phyloP scores from a whole-genome alignment of 2,113 vertebrate genomes.

The Oenanthe melanoleuca region DNA sequence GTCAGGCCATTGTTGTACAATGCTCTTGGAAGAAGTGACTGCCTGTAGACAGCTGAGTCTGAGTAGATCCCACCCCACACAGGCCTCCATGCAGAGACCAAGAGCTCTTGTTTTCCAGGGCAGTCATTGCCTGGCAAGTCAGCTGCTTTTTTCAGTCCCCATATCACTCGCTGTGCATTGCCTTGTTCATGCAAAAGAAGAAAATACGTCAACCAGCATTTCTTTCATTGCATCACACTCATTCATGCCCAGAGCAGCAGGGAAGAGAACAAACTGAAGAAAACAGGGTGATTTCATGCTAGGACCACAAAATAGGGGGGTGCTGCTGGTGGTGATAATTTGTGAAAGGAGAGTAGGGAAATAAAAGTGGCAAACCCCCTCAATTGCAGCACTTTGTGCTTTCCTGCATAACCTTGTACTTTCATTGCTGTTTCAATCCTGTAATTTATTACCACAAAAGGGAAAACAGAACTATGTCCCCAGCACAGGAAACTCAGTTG shows the following conservation, averaged over 20 bases:
- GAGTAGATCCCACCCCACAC: rapidly evolving
- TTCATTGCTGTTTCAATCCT: not conserved
- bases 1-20: not conserved
- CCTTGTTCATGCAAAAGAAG: not conserved
- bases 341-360: not conserved
- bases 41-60: not conserved
- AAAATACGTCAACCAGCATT: not conserved
- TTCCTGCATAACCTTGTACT: not conserved
- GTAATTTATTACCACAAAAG: not conserved
- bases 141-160: not conserved
- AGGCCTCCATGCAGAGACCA: not conserved
- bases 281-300: not conserved
- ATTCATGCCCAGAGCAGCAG: not conserved
- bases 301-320: not conserved
- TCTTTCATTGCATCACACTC: not conserved
- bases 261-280: not conserved
- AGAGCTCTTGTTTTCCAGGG: rapidly evolving
- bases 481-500: not conserved
- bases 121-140: not conserved
- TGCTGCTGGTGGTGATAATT: not conserved
- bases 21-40: rapidly evolving
- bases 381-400: not conserved
- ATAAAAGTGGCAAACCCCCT: not conserved
- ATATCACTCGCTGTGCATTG: rapidly evolving
- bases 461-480: not conserved